phyloP scores from a whole-genome alignment of 1,140 invertebrate genomes.

The Pogonognathellus flavescens region DNA sequence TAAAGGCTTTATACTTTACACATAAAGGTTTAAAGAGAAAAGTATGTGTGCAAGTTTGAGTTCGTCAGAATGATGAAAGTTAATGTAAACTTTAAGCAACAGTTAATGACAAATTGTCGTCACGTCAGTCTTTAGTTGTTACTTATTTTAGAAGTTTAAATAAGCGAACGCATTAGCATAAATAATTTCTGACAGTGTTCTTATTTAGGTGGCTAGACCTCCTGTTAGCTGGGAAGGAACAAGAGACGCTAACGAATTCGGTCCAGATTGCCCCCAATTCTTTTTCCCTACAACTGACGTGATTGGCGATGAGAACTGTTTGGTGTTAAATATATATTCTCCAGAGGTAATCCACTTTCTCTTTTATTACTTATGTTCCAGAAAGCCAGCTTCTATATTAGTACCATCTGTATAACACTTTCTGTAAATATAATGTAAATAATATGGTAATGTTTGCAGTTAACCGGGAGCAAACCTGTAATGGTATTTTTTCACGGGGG shows the following conservation, averaged over 20 bases:
- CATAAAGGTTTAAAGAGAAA: not conserved
- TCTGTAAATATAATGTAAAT: not conserved
- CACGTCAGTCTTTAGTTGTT: not conserved
- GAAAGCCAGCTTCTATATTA: not conserved
- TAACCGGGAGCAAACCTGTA: not conserved
- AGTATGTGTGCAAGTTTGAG: not conserved
- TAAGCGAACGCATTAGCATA: not conserved
- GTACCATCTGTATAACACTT: not conserved
- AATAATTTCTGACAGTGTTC: not conserved
- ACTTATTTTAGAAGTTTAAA: not conserved
- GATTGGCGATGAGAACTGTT: conserved; percentile 6
- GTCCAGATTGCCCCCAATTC: not conserved
- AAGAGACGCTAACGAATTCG: conserved; percentile 1
- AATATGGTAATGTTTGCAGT: not conserved
- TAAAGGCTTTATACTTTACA: not conserved
- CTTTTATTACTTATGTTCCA: not conserved
- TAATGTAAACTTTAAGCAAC: not conserved
- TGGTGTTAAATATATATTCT: conserved; percentile 1
- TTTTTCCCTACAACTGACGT: not conserved
- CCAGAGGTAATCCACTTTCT: not conserved
- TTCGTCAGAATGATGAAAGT: not conserved
- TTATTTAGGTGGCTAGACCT: not conserved
- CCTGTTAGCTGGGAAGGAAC: conserved; percentile 10
- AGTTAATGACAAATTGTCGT: not conserved
- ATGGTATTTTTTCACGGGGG: not conserved